Percentiles rank a stretch among this genome's conserved stretches.
Conservation (phyloP, 2,113 vertebrate genomes). For the Tauraco erythrolophus region DNA sequence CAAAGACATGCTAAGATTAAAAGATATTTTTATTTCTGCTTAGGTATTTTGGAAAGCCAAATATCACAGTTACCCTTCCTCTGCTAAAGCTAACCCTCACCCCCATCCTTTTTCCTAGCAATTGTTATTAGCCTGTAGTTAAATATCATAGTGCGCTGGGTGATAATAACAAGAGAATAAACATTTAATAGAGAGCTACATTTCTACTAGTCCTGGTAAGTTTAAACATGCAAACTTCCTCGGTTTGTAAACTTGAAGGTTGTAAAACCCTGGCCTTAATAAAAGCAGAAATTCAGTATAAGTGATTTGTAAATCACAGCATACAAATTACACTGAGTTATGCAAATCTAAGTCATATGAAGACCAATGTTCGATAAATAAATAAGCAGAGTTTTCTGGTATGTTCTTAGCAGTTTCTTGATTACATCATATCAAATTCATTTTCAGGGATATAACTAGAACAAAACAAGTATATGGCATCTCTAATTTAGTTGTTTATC, state of each 20-base stretch:
- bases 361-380: not conserved
- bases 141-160: not conserved
- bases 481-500: slow-evolving; percentile 59
- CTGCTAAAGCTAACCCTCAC: not conserved
- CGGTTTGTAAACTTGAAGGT: not conserved
- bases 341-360: not conserved
- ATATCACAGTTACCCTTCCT: not conserved
- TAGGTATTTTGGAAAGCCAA: not conserved
- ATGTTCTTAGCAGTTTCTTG: not conserved
- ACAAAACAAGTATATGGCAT: slow-evolving; percentile 2
- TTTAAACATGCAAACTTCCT: not conserved
- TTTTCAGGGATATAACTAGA: slow-evolving; percentile 10
- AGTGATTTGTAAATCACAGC: not conserved
- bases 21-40: not conserved
- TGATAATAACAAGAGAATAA: not conserved
- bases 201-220: not conserved
- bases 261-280: not conserved
- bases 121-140: not conserved
- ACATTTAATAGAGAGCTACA: not conserved
- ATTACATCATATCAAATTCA: not conserved
- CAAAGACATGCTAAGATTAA: not conserved
- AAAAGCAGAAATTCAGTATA: not conserved
- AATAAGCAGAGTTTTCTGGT: not conserved
- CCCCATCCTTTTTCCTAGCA: not conserved
- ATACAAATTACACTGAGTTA: not conserved